These are phyloP conservation scores for Phthorimaea operculella DNA, from an alignment of 1,140 invertebrate genomes.

Conservation along the genomic window DNA sequence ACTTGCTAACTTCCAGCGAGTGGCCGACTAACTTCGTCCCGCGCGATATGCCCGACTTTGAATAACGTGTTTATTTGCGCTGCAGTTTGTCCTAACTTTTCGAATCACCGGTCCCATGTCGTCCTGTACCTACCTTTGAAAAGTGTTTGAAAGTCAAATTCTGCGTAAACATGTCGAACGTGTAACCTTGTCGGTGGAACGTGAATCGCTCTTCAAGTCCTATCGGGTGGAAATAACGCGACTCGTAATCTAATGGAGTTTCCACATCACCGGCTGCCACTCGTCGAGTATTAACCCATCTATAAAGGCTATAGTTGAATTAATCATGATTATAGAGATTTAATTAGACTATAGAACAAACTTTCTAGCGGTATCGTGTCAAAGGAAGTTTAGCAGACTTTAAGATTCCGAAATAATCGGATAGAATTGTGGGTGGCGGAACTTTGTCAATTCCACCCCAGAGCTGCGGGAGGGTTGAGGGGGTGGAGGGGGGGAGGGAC, in stretches of 20 bases:
- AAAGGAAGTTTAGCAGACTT: conserved; percentile 39
- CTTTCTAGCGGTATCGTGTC: conserved; percentile 23
- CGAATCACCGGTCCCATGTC: too few species aligned
- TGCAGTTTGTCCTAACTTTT: neutral
- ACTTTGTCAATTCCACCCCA: conserved; percentile 53
- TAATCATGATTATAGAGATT: conserved; percentile 9
- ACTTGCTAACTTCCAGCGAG: conserved; percentile 22
- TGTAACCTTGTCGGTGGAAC: conserved; percentile 2
- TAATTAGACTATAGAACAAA: conserved; percentile 25
- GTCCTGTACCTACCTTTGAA: too few species aligned
- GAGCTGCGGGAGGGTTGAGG: conserved; percentile 35
- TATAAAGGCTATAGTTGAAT: neutral
- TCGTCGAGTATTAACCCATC: neutral
- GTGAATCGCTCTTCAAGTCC: neutral
- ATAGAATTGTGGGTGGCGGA: conserved; percentile 40
- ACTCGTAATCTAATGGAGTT: conserved; percentile 2
- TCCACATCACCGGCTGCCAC: neutral
- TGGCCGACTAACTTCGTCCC: neutral
- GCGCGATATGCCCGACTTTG: neutral
- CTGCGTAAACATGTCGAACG: neutral
- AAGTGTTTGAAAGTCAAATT: neutral
- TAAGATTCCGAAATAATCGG: conserved; percentile 53
- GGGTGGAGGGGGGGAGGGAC: conserved; percentile 23
- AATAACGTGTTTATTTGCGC: conserved; percentile 1
- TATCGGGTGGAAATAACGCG: neutral